A percentile compares a stretch with the other conserved stretches of the same genome.
Conservation (phyloP, 2,113 vertebrate species). For the Eublepharis macularius region DNA sequence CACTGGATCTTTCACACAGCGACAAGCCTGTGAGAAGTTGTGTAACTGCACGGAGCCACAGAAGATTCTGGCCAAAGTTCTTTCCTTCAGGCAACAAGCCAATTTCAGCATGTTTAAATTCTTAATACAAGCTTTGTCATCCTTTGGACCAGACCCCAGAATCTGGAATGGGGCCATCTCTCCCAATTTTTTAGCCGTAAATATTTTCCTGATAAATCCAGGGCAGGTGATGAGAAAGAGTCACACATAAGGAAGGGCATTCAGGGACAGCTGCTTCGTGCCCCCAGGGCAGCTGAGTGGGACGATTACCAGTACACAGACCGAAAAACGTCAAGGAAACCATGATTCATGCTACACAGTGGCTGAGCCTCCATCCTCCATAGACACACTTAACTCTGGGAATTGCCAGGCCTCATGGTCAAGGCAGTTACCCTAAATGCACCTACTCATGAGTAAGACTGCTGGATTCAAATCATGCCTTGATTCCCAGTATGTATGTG, state of each 20-base stretch:
- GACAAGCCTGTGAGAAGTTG: not conserved
- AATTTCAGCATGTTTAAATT: not conserved
- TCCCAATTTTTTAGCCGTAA: not conserved
- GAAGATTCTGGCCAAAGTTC: not conserved
- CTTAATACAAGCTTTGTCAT: not conserved
- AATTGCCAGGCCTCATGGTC: not conserved
- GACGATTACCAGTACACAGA: not conserved
- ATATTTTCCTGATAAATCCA: constrained; percentile 11
- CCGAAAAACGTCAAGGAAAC: not conserved
- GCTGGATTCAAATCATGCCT: not conserved
- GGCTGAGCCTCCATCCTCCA: not conserved
- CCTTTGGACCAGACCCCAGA: not conserved
- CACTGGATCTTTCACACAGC: not conserved
- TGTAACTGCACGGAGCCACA: not conserved
- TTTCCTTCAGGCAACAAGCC: not conserved
- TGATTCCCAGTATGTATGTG: not conserved
- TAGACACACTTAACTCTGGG: not conserved
- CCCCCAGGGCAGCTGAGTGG: not conserved
- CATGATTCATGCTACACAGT: not conserved
- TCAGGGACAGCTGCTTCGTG: not conserved
- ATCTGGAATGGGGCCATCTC: not conserved
- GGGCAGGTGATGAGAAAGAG: constrained; percentile 5
- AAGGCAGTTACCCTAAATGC: not conserved
- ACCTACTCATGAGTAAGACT: not conserved
- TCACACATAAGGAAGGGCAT: not conserved